Evolutionary conservation across 1,140 invertebrate genomes (phyloP), one percentile per base, ranked within the genome.

Genomic region (Atta texana): DNA sequence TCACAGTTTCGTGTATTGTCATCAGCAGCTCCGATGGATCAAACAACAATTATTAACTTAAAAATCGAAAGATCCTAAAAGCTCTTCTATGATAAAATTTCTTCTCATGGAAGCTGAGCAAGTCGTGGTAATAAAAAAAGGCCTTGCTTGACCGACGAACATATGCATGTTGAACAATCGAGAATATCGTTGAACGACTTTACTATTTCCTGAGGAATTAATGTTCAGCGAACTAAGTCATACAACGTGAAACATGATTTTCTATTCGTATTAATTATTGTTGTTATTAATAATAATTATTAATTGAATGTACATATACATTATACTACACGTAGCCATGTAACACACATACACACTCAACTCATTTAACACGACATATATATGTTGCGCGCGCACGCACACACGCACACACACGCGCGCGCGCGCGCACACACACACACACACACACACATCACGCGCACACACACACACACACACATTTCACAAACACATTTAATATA

Each of bases 301-400:
- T 95, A 95, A 95, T 93, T 95, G 90, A 95, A 95, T 95, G 94
- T 95, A 95, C 92, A 95, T 95, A 95, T 93, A 94, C 92, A 93
- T 93, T 81, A 86, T 91, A 80, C 59, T 39, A 77, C 39, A 34
- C 64, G 92, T 92, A 57, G 64, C 31, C 34, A 57, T 14, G 10
- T n/a, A 28, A 81, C 51, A 80, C 76, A 51, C 49, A 16, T 16
- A 16, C 49, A 71, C 18, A 69, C 14, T 16, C 3, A 59, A 10
- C 10, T 21, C 16, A 51, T 34, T 14, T 12, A 14, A 82, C 53
- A 81, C 8, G 39, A 44, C 8, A 44, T 44, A 44, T 12, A 44
- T 21, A 64, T 21, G 6, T 31, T 31, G 4, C 31, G n/a, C n/a
- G n/a, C n/a, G n/a, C n/a, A n/a, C n/a, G 34, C 16, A 39, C 24